Evolutionary conservation across 2,797 vertebrate genomes (phyloP).

Genomic region (Propithecus perrieri): DNA sequence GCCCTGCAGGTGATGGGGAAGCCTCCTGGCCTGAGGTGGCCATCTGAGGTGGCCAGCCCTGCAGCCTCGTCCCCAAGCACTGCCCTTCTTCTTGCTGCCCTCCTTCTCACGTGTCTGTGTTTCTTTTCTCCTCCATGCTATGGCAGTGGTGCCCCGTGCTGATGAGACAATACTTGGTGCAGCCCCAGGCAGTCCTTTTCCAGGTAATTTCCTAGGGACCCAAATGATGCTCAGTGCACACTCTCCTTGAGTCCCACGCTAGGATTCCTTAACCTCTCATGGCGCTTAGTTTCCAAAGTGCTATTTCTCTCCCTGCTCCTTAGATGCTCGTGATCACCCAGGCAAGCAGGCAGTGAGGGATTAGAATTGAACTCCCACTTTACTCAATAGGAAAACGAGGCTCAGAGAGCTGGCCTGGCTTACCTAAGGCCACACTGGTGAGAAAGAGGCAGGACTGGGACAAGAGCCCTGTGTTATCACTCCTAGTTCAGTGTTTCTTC

Average conservation of each 20-base stretch:
- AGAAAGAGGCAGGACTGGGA: not conserved
- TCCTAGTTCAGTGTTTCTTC: not conserved
- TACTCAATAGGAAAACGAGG: not conserved
- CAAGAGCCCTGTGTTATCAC: not conserved
- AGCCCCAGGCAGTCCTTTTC: constrained; percentile 89
- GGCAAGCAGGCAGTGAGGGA: not conserved
- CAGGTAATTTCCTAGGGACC: constrained; percentile 89
- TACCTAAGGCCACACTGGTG: not conserved
- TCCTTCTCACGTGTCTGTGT: constrained; percentile 86
- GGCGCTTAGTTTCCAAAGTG: not conserved
- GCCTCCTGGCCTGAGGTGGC: not conserved
- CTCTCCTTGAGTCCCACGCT: constrained; percentile 58
- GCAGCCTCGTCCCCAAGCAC: constrained; percentile 60
- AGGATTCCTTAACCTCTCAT: not conserved
- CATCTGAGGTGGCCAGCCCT: not conserved
- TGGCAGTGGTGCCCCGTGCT: constrained; percentile 90
- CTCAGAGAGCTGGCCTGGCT: not conserved
- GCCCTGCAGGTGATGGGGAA: not conserved
- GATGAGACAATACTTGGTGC: constrained; percentile 90
- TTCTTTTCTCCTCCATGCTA: constrained; percentile 89
- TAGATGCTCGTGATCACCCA: not conserved
- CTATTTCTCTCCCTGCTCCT: not conserved
- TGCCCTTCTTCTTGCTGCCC: constrained; percentile 75
- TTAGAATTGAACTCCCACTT: not conserved
- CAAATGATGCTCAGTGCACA: constrained; percentile 79